Evolutionary conservation across 1,140 invertebrate species (phyloP).

Genomic region (Neoseiulus cucumeris): DNA sequence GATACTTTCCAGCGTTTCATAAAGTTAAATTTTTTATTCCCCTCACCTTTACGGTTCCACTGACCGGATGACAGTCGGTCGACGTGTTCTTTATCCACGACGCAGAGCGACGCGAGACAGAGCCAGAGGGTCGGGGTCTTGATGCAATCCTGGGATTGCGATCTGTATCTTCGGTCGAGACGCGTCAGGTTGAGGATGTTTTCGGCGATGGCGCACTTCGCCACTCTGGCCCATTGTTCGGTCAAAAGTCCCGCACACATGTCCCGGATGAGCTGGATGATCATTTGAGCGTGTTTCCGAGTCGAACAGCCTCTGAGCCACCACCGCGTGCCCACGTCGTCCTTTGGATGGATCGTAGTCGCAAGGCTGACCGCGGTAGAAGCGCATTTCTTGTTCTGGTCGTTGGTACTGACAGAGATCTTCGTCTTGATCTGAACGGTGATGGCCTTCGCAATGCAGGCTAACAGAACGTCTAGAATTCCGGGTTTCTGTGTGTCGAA

Average conservation of each 20-base stretch:
- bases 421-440: constrained; percentile 70
- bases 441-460: constrained; percentile 63
- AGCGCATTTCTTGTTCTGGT: constrained; percentile 23
- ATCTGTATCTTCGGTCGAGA: constrained; percentile 48
- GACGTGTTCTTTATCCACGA: constrained; percentile 72
- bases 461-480: constrained; percentile 61
- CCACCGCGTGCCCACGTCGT: constrained; percentile 42
- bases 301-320: constrained; percentile 63
- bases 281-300: constrained; percentile 60
- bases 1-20: constrained; percentile 9
- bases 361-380: constrained; percentile 20
- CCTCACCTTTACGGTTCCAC: constrained; percentile 32
- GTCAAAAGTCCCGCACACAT: constrained; percentile 72
- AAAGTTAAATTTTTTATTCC: constrained; percentile 28
- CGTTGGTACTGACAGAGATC: constrained; percentile 38
- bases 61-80: constrained; percentile 54
- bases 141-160: constrained; percentile 46
- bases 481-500: constrained; percentile 40
- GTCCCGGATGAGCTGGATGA: constrained; percentile 67
- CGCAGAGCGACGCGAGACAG: constrained; percentile 72
- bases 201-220: constrained; percentile 73
- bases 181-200: constrained; percentile 66
- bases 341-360: constrained; percentile 22
- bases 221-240: constrained; percentile 60
- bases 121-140: constrained; percentile 73